A percentile compares a stretch with the other conserved stretches of the same genome.
Evolutionary conservation across 2,888 invertebrate species (phyloP).

Genomic region (Polyploca ridens): DNA sequence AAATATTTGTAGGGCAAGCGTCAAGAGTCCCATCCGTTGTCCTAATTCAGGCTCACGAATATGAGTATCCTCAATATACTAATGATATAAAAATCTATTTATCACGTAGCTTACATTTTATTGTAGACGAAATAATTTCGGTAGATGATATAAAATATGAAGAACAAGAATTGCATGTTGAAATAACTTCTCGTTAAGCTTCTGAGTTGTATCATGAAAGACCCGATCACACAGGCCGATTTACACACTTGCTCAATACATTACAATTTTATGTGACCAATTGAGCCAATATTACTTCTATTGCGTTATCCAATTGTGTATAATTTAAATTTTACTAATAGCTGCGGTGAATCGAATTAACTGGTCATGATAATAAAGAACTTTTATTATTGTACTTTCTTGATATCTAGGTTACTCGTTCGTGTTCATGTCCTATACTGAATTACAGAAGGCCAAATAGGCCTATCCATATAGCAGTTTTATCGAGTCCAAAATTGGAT

Average conservation of each 20-base stretch:
- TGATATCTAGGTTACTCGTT: not conserved
- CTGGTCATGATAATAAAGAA: not conserved
- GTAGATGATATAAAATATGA: not conserved
- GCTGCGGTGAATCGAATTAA: not conserved
- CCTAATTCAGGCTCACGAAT: slow-evolving; percentile 36
- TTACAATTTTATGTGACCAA: slow-evolving; percentile 48
- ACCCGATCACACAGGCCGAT: not conserved
- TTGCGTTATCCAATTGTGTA: slow-evolving; percentile 44
- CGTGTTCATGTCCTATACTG: not conserved
- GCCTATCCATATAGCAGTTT: too few species aligned
- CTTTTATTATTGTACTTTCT: not conserved
- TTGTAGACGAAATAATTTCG: not conserved
- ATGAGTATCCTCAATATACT: slow-evolving; percentile 15
- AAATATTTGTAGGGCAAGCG: slow-evolving; percentile 59
- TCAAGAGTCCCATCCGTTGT: slow-evolving; percentile 45
- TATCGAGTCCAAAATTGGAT: too few species aligned
- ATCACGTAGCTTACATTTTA: not conserved
- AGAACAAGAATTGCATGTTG: not conserved
- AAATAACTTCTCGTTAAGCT: not conserved
- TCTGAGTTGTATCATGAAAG: not conserved
- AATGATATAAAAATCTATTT: not conserved
- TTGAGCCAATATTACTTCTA: slow-evolving; percentile 55
- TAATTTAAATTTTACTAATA: slow-evolving; percentile 26
- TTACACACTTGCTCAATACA: slow-evolving; percentile 39
- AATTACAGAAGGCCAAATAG: too few species aligned